Conservation (phyloP, 2,797 vertebrate genomes). For the Petrocephalus schoutedeni region DNA sequence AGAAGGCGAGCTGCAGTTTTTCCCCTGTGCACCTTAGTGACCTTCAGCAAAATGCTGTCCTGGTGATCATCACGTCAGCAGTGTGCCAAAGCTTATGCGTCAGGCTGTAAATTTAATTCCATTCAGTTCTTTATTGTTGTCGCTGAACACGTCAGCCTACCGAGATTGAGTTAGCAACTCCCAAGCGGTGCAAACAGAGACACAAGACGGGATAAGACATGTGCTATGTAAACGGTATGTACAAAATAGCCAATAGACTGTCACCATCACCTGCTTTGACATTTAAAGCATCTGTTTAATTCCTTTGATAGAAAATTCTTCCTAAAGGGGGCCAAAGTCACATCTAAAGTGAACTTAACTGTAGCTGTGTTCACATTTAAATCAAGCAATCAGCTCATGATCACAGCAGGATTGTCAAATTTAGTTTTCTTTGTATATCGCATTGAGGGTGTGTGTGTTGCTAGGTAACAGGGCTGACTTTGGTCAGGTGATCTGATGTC, state of each 20-base stretch:
- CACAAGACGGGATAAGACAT: neutral
- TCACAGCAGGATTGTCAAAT: neutral
- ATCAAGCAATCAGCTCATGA: neutral
- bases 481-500: neutral
- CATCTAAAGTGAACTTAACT: slow-evolving; percentile 10
- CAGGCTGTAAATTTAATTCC: neutral
- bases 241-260: neutral
- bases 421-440: neutral
- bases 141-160: neutral
- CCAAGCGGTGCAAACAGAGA: neutral
- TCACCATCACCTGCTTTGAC: neutral
- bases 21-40: neutral
- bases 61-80: neutral
- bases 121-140: neutral
- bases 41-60: neutral
- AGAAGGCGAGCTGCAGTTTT: neutral
- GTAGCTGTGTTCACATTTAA: neutral
- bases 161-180: neutral
- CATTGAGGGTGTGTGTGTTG: neutral
- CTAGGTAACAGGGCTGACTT: neutral
- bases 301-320: neutral
- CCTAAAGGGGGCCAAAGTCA: neutral
- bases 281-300: neutral
- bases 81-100: neutral
- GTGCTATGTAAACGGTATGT: neutral